Conservation (phyloP, 2,888 invertebrate species). For the Caenorhabditis sulstoni region DNA sequence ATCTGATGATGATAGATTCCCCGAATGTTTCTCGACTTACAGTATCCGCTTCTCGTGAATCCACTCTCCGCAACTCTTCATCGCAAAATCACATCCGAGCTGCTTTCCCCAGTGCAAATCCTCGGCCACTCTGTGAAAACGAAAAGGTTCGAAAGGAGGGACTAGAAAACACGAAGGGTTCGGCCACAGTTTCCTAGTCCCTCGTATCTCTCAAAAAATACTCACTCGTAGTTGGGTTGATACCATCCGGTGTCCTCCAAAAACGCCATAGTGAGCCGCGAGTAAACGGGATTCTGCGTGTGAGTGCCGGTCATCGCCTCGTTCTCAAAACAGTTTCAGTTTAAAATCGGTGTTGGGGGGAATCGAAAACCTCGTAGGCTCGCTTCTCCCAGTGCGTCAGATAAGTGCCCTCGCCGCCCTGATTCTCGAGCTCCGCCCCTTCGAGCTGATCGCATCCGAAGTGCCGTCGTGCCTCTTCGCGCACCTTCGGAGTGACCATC, state of each 20-base stretch:
- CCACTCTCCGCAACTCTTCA: slow-evolving; percentile 97
- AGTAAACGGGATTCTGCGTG: slow-evolving; percentile 97
- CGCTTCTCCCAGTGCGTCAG: slow-evolving; percentile 99
- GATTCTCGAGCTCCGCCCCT: slow-evolving; percentile 97
- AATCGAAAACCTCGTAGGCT: slow-evolving; percentile 97
- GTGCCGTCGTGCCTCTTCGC: slow-evolving; percentile 85
- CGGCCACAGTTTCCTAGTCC: too few relatives aligned
- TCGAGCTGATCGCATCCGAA: slow-evolving; percentile 84
- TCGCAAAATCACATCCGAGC: slow-evolving; percentile 94
- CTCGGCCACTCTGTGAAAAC: slow-evolving; percentile 85
- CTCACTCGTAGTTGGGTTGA: slow-evolving; percentile 76
- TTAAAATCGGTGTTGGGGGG: neutral
- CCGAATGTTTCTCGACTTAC: slow-evolving; percentile 24
- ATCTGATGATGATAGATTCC: too few relatives aligned
- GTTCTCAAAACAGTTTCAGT: slow-evolving; percentile 84
- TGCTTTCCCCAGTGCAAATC: slow-evolving; percentile 92
- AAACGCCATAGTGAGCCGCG: slow-evolving; percentile 92
- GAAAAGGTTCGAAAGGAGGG: too few relatives aligned
- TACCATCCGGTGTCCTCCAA: slow-evolving; percentile 97
- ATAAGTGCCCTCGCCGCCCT: slow-evolving; percentile 96
- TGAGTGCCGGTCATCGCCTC: slow-evolving; percentile 99
- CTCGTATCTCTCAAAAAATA: neutral
- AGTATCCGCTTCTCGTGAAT: slow-evolving; percentile 84
- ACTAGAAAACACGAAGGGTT: too few relatives aligned
- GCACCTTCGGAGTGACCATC: slow-evolving; percentile 93